Evolutionary conservation across 1,140 invertebrate species (phyloP).

Genomic region (Caenorhabditis briggsae): DNA sequence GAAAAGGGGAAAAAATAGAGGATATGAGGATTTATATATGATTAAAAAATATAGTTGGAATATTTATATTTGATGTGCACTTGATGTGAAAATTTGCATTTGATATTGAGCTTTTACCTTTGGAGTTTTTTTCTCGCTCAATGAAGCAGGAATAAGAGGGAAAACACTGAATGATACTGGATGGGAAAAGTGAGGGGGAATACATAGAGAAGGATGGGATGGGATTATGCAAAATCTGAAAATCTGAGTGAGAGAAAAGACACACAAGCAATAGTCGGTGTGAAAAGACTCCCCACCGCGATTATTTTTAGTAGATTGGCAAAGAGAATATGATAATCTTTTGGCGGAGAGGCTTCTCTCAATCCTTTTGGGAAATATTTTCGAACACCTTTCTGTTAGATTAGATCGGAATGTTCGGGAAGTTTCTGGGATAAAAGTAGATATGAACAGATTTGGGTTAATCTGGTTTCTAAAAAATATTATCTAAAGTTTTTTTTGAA

Average conservation of each 20-base stretch:
- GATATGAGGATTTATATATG: neutral
- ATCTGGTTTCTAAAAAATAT: too few species aligned
- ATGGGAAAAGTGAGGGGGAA: neutral
- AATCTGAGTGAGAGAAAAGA: slow-evolving; percentile 39
- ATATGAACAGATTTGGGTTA: too few species aligned
- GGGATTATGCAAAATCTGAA: slow-evolving; percentile 51
- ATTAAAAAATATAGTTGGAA: neutral
- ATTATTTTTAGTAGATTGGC: slow-evolving; percentile 50
- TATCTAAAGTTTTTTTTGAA: too few species aligned
- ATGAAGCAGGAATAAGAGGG: neutral
- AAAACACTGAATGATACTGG: neutral
- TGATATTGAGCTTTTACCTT: slow-evolving; percentile 3
- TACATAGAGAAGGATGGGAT: neutral
- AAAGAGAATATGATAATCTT: slow-evolving; percentile 10
- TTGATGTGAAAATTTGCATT: slow-evolving; percentile 39
- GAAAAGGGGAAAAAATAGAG: neutral
- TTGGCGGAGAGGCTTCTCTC: slow-evolving; percentile 1
- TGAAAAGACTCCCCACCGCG: slow-evolving; percentile 27
- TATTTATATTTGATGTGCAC: neutral
- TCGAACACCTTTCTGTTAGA: neutral
- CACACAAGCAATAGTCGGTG: neutral
- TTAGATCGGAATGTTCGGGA: neutral
- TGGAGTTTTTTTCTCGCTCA: neutral
- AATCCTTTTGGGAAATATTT: slow-evolving; percentile 26
- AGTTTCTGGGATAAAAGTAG: too few species aligned